These are phyloP conservation scores for Podilymbus podiceps DNA, from an alignment of 2,113 vertebrate species.

Conservation along the genomic window DNA sequence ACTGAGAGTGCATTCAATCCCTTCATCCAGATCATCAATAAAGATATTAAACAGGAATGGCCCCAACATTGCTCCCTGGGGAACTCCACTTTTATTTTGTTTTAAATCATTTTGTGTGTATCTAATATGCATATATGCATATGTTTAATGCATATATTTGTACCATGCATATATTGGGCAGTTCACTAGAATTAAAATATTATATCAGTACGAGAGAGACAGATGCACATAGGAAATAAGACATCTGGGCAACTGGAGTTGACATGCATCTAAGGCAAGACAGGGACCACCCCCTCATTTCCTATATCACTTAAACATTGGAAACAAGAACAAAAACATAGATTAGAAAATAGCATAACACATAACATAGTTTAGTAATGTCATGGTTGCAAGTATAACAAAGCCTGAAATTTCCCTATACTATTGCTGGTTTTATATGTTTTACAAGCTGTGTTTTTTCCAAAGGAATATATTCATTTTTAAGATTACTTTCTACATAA, in stretches of 20 bases:
- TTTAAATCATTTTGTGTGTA: neutral
- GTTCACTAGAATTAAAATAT: neutral
- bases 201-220: neutral
- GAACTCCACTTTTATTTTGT: neutral
- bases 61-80: no score
- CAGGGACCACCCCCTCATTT: neutral
- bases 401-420: constrained; percentile 50
- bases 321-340: neutral
- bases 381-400: neutral
- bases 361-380: neutral
- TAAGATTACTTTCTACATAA: constrained; percentile 17
- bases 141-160: neutral
- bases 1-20: no score
- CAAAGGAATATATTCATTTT: neutral
- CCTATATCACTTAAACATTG: constrained; percentile 16
- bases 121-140: neutral
- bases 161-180: neutral
- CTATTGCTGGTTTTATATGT: neutral
- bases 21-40: no score
- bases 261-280: neutral
- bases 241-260: neutral
- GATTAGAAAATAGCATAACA: neutral
- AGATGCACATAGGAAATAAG: neutral
- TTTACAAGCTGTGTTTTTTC: neutral
- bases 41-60: no score